Evolutionary conservation across 2,113 vertebrate genomes (phyloP), one percentile per base, ranked within the genome.

Genomic region (Mustelus asterias): DNA sequence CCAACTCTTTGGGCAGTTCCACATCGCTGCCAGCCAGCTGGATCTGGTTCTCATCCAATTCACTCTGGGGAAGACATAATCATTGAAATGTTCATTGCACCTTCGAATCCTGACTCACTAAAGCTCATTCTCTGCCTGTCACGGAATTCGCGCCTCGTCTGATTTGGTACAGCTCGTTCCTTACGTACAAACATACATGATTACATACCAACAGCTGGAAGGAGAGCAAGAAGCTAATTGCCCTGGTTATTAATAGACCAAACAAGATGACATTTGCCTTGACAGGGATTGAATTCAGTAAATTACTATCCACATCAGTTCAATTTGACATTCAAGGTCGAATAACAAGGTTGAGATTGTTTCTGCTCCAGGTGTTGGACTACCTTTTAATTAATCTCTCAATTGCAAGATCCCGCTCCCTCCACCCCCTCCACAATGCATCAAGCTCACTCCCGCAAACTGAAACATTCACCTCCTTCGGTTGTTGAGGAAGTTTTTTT

Each of bases 31-130:
- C 98, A 0, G 98, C 99, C 97, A 98, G 97, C 97, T 99, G 99
- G 97, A 99, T 99, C 98, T 99, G 99, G 96, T 98, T 98, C 96
- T 99, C 99, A 0, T 99, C 99, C 0, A 97, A 93, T 96, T 99
- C 99, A 0, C 98, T 99, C 99, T 99, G 97, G 5, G 48, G 96
- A 96, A 95, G 95, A 69, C 94, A 2, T 65, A 65, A 44, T 18
- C 10, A 63, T 95, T 26, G 48, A 85, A 72, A 83, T 11, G n/a
- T 65, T 37, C 48, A 78, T 14, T 20, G 14, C 20, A 0, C 65
- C 48, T 44, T n/a, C 22, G 7, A 65, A 94, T 9, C 37, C 37
- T 60, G 8, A 22, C 22, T 44, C 18, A 41, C n/a, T 24, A 37
- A 11, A 10, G 10, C 22, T 69, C 89, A 92, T 26, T 24, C 37